A percentile compares a stretch with the other conserved stretches of the same genome.
Conservation (phyloP, 2,113 vertebrate species). For the Dicentrarchus labrax region DNA sequence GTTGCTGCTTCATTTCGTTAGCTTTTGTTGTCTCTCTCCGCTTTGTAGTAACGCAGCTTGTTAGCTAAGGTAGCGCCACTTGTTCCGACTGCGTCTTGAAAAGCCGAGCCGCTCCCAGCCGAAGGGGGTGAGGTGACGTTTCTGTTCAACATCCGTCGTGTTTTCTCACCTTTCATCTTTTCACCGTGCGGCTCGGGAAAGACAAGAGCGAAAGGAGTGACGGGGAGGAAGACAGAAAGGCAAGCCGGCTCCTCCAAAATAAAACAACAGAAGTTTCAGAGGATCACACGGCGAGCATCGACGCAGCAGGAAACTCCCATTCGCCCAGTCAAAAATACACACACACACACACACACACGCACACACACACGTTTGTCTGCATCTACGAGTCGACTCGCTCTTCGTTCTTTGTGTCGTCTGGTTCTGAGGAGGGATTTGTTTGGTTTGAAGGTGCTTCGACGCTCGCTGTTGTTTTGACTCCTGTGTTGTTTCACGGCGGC, state of each 20-base stretch:
- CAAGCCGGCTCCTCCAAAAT: conserved; percentile 61
- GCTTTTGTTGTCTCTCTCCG: conserved; percentile 22
- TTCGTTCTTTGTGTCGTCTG: conserved; percentile 19
- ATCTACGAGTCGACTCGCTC: conserved; percentile 11
- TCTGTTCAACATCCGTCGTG: conserved; percentile 54
- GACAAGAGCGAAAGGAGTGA: conserved; percentile 28
- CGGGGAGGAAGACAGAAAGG: conserved; percentile 29
- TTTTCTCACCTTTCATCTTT: conserved; percentile 49
- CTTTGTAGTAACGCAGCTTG: conserved; percentile 42
- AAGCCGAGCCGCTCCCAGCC: conserved; percentile 55
- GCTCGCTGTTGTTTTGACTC: conserved; percentile 70
- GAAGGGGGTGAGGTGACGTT: conserved; percentile 72
- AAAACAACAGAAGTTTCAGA: conserved; percentile 65
- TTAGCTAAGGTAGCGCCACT: conserved; percentile 45
- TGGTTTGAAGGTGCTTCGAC: conserved; percentile 59
- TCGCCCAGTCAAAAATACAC: conserved; percentile 61
- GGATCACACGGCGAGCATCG: conserved; percentile 65
- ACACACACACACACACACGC: conserved; percentile 23
- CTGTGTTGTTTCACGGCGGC: conserved; percentile 56
- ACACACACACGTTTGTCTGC: conserved; percentile 18
- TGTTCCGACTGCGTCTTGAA: conserved; percentile 39
- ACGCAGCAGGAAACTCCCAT: conserved; percentile 37
- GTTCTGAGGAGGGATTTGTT: conserved; percentile 70
- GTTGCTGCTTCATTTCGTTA: conserved; percentile 1
- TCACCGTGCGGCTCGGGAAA: conserved; percentile 21